Evolutionary conservation across 1,140 invertebrate species (phyloP), one percentile per base, ranked within the genome.

Genomic region (Musca domestica): DNA sequence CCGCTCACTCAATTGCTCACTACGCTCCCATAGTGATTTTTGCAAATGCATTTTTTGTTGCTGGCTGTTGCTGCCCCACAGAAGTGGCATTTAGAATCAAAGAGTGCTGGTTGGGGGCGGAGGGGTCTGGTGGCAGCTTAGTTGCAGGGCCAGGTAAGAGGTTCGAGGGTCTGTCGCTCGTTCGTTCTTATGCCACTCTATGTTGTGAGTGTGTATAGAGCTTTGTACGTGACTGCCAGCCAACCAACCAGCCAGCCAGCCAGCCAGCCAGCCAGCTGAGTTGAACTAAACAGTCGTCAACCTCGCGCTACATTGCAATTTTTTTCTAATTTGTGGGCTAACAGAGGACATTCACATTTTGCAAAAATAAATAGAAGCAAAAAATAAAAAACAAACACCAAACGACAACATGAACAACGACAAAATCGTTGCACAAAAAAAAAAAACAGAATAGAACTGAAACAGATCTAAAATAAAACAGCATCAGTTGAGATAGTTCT

Each of bases 261-360:
- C 10, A 41, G 34, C 10, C 34, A 56, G 52, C 15, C 52, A 27
- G 51, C 52, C 52, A 56, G 52, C 27, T 61, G 56, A 41, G 27
- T 34, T 58, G 27, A 41, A 17, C 54, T 56, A 23, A 30, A 27
- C 64, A 48, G 64, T 70, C 73, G 70, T 54, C 71, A 74, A 71
- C 73, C 73, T 74, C 73, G 73, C 71, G 73, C 73, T 49, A 74
- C 70, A 74, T 74, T 71, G 71, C 30, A 20, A 19, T 17, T 61
- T 61, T 61, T 61, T 61, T 30, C 72, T 64, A 46, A 20, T 58
- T 78, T 78, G 73, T 78, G 75, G 76, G 74, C 71, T 75, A 78
- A 78, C 74, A 74, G 77, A 78, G 75, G 77, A 76, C 77, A 78
- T 78, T 78, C 77, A 78, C 77, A 79, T 75, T 77, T 41, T 41